These are phyloP conservation scores for Bilobella aurantiaca DNA, from an alignment of 1,140 invertebrate species.

Conservation along the genomic window DNA sequence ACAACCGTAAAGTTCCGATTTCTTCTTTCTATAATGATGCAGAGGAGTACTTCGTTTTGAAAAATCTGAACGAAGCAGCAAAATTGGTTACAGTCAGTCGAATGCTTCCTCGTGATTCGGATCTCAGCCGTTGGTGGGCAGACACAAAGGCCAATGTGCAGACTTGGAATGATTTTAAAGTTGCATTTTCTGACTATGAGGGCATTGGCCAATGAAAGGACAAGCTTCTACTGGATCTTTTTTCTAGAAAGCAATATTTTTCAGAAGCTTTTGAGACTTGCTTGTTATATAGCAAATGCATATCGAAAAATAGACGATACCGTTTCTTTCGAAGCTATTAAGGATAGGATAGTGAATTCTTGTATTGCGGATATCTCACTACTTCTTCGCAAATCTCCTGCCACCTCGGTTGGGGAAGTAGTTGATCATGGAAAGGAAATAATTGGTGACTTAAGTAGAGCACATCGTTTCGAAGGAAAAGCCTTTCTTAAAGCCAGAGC, in stretches of 20 bases:
- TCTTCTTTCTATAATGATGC: background rate
- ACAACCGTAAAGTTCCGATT: no score
- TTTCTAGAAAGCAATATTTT: background rate
- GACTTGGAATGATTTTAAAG: background rate
- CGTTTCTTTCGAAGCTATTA: background rate
- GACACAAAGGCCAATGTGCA: background rate
- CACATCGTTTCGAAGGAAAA: background rate
- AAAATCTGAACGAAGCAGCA: background rate
- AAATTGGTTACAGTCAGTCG: background rate
- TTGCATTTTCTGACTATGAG: slow-evolving; percentile 3
- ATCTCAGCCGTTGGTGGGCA: background rate
- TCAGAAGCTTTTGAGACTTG: slow-evolving; percentile 4
- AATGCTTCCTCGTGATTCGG: background rate
- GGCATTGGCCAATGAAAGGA: background rate
- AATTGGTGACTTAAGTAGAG: background rate
- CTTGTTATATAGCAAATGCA: background rate
- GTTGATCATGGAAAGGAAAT: background rate
- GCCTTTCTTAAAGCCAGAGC: background rate
- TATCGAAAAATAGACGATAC: background rate
- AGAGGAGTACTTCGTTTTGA: no score
- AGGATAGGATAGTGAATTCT: slow-evolving; percentile 4
- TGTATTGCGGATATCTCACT: background rate
- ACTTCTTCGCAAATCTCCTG: background rate
- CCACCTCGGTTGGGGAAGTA: background rate
- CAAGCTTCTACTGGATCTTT: background rate